Evolutionary conservation across 2,888 invertebrate species (phyloP).

Genomic region (Leptinotarsa rubiginosa): DNA sequence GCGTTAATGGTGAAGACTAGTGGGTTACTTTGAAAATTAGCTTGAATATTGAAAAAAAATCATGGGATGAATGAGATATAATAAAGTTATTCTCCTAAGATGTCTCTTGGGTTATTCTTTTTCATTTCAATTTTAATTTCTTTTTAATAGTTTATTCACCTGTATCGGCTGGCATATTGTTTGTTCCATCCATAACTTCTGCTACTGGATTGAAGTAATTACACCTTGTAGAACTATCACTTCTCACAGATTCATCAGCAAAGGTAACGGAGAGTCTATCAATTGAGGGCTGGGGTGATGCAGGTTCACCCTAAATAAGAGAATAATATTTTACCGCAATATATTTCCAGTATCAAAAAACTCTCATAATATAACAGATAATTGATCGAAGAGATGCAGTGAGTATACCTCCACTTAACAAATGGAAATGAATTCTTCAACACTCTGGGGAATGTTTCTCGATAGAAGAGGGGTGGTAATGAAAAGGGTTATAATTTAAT

Average conservation of each 20-base stretch:
- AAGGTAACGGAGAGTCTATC: constrained; percentile 81
- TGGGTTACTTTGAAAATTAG: too few relatives aligned
- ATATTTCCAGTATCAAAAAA: background rate
- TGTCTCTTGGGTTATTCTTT: background rate
- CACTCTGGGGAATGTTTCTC: constrained; percentile 38
- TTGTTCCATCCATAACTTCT: constrained; percentile 56
- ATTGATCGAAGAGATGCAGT: background rate
- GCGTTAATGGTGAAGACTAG: too few relatives aligned
- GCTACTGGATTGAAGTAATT: constrained; percentile 46
- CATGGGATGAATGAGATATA: too few relatives aligned
- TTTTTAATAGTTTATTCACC: constrained; percentile 21
- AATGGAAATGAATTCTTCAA: constrained; percentile 41
- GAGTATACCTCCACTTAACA: constrained; percentile 7
- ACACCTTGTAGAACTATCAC: constrained; percentile 52
- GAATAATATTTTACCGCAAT: background rate
- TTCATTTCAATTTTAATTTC: background rate
- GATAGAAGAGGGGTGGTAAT: constrained; percentile 54
- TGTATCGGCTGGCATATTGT: constrained; percentile 24
- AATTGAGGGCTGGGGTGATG: constrained; percentile 77
- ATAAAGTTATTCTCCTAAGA: too few relatives aligned
- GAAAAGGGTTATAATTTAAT: constrained; percentile 65
- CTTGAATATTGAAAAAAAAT: too few relatives aligned
- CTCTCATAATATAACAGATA: background rate
- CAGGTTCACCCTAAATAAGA: constrained; percentile 67
- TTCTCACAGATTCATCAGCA: constrained; percentile 69